Evolutionary conservation across 2,888 invertebrate genomes (phyloP).

Genomic region (Ophioninae sp.): DNA sequence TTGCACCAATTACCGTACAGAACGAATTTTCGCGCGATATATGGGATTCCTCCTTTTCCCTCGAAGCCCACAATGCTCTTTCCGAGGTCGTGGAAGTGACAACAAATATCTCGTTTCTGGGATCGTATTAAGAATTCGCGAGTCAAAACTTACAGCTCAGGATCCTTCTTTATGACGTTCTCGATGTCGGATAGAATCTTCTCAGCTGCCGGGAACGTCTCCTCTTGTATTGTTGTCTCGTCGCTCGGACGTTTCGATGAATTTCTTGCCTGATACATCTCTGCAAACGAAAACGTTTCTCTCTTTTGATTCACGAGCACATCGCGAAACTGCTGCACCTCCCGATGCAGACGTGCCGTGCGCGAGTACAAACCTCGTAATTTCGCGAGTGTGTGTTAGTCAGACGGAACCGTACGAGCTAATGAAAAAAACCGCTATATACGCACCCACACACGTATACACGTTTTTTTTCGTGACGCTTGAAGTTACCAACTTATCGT

Average conservation of each 20-base stretch:
- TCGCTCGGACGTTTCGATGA: constrained; percentile 67
- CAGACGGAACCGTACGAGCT: background rate
- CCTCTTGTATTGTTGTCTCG: constrained; percentile 82
- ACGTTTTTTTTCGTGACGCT: constrained; percentile 10
- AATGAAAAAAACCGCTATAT: no score
- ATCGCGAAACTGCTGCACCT: constrained; percentile 66
- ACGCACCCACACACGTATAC: constrained; percentile 7
- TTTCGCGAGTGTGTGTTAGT: background rate
- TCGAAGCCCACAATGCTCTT: background rate
- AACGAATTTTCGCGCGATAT: background rate
- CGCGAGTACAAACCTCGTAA: constrained; percentile 5
- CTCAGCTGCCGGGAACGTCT: constrained; percentile 89
- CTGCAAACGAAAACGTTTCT: background rate
- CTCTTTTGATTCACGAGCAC: background rate
- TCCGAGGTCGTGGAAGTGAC: background rate
- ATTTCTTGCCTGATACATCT: constrained; percentile 63
- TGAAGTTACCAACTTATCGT: constrained; percentile 65
- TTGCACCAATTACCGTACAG: background rate
- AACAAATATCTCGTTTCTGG: background rate
- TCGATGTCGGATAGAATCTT: constrained; percentile 91
- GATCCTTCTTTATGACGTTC: constrained; percentile 88
- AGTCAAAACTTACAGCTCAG: constrained; percentile 86
- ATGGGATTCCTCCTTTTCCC: background rate
- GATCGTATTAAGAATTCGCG: background rate
- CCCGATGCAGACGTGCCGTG: constrained; percentile 50